Evolutionary conservation across 2,888 invertebrate genomes (phyloP).

Genomic region (Schrankia costaestrigalis): DNA sequence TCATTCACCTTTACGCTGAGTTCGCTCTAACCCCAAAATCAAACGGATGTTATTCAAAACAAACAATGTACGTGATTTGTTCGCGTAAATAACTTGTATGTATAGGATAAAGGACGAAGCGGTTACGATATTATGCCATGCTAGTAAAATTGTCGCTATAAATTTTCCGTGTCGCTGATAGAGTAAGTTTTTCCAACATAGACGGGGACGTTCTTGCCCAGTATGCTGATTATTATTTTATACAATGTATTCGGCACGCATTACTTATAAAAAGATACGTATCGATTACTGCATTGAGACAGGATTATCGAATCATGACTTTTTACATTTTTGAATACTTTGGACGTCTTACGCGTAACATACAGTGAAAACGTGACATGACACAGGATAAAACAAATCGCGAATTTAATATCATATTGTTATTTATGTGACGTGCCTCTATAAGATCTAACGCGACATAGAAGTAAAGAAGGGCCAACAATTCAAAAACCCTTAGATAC

Average conservation of each 20-base stretch:
- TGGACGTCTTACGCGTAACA: too few relatives aligned
- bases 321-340: too few relatives aligned
- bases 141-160: conserved; percentile 55
- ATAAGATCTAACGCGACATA: too few relatives aligned
- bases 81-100: conserved; percentile 35
- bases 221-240: conserved; percentile 33
- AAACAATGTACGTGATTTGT: conserved; percentile 43
- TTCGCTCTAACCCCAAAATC: conserved; percentile 33
- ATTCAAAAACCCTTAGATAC: too few relatives aligned
- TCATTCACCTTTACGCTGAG: too few relatives aligned
- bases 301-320: conserved; percentile 29
- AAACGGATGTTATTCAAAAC: conserved; percentile 39
- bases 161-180: conserved; percentile 54
- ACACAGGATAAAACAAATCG: too few relatives aligned
- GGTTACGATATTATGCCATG: conserved; percentile 36
- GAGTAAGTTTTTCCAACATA: conserved; percentile 56
- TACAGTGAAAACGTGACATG: too few relatives aligned
- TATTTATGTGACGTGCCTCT: too few relatives aligned
- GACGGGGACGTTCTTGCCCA: conserved; percentile 40
- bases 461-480: too few relatives aligned
- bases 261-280: conserved; percentile 31
- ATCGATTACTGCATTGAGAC: conserved; percentile 32
- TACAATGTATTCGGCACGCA: conserved; percentile 29
- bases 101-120: conserved; percentile 22
- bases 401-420: too few relatives aligned